These are phyloP conservation scores for Paguma larvata DNA, from an alignment of 2,797 vertebrate species.

Conservation along the genomic window DNA sequence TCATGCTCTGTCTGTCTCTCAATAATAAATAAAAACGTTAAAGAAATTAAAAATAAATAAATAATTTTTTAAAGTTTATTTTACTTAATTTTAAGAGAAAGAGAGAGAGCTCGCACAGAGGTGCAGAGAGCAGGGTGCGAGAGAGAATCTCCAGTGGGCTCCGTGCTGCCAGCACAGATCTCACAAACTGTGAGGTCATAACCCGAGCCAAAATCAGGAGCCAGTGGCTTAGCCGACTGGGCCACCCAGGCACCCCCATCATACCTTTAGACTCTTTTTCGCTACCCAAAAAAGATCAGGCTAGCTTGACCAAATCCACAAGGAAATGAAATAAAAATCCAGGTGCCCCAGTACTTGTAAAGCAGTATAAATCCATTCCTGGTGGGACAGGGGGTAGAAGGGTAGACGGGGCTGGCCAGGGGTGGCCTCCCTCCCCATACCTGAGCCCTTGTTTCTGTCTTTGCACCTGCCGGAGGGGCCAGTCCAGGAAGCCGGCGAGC, in stretches of 20 bases:
- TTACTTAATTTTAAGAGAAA: too few species aligned
- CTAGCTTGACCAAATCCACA: background rate
- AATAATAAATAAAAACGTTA: too few species aligned
- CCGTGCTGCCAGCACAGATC: too few species aligned
- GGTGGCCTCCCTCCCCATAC: background rate
- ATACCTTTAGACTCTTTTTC: background rate
- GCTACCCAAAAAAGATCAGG: background rate
- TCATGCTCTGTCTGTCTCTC: too few species aligned
- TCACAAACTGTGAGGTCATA: too few species aligned
- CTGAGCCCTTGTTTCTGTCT: background rate
- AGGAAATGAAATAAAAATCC: background rate
- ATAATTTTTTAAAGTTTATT: too few species aligned
- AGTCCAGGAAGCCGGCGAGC: background rate
- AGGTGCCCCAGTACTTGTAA: background rate
- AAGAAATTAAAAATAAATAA: too few species aligned
- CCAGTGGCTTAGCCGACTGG: too few species aligned
- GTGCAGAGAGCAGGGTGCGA: too few species aligned
- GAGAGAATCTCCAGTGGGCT: too few species aligned
- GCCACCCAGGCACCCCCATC: background rate
- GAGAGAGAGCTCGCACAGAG: too few species aligned
- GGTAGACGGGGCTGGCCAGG: background rate
- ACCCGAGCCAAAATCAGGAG: too few species aligned
- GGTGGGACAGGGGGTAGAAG: background rate
- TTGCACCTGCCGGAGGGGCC: background rate
- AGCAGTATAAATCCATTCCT: background rate